Evolutionary conservation across 2,113 vertebrate genomes (phyloP).

Genomic region (Anser brachyrhynchus): DNA sequence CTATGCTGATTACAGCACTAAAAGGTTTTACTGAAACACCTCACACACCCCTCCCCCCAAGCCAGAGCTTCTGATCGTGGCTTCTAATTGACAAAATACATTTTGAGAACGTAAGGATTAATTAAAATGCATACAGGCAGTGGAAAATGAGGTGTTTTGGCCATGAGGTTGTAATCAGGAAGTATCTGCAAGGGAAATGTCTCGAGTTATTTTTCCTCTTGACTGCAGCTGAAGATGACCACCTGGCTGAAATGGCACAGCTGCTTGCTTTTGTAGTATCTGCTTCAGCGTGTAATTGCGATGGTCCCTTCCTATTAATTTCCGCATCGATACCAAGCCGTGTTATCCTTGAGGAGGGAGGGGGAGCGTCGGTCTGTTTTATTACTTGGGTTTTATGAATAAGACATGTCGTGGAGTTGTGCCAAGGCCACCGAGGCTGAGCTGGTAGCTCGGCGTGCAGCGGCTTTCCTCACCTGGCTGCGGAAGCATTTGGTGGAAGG

Average conservation of each 20-base stretch:
- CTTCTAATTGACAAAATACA: conserved; percentile 1
- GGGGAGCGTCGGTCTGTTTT: background rate
- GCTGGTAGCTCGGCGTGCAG: background rate
- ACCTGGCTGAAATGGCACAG: conserved; percentile 49
- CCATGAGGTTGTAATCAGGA: conserved; percentile 32
- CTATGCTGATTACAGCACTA: background rate
- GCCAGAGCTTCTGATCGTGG: background rate
- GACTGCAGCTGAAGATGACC: conserved; percentile 43
- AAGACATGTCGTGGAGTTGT: background rate
- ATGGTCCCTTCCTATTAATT: conserved; percentile 19
- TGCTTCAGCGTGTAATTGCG: conserved; percentile 24
- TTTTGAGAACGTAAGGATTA: conserved; percentile 25
- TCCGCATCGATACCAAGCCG: background rate
- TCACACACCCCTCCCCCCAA: background rate
- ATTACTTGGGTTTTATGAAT: background rate
- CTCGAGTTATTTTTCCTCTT: conserved; percentile 10
- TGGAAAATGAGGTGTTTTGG: background rate
- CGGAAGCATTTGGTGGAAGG: background rate
- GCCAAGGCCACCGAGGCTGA: conserved; percentile 13
- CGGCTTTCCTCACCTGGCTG: background rate
- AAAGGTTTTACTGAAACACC: background rate
- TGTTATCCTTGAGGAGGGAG: background rate
- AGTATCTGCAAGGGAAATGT: conserved; percentile 2
- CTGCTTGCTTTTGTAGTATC: conserved; percentile 41
- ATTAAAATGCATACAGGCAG: background rate